Evolutionary conservation across 1,140 invertebrate genomes (phyloP).

Genomic region (Episyrphus balteatus): DNA sequence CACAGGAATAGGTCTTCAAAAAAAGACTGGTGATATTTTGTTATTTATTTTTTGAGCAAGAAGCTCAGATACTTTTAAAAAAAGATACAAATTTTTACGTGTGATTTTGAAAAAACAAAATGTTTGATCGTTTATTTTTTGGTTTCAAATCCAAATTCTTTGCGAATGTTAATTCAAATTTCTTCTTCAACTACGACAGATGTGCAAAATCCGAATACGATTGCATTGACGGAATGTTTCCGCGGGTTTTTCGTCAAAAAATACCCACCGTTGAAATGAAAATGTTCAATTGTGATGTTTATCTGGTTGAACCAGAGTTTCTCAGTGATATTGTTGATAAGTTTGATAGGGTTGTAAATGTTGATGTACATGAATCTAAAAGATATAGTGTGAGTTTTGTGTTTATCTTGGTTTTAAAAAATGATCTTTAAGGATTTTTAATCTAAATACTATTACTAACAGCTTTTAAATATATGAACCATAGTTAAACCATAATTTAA

Average conservation of each 20-base stretch:
- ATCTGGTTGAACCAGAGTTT: constrained; percentile 6
- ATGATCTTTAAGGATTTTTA: neutral
- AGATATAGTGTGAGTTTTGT: constrained; percentile 8
- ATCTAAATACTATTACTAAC: too few relatives aligned
- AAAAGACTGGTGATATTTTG: too few relatives aligned
- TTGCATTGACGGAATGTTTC: constrained; percentile 11
- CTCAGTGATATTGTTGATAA: constrained; percentile 49
- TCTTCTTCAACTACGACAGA: constrained; percentile 3
- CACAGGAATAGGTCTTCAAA: too few relatives aligned
- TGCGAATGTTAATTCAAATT: constrained; percentile 1
- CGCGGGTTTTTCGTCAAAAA: constrained; percentile 9
- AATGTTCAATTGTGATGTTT: neutral
- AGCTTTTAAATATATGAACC: too few relatives aligned
- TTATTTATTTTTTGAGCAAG: too few relatives aligned
- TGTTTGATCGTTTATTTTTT: constrained; percentile 43
- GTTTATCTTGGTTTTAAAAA: constrained; percentile 8
- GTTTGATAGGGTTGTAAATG: constrained; percentile 51
- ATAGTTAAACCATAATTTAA: too few relatives aligned
- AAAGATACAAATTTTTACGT: too few relatives aligned
- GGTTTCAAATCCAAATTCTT: constrained; percentile 15
- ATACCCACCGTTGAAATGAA: constrained; percentile 5
- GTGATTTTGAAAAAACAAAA: too few relatives aligned
- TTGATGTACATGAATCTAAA: constrained; percentile 36
- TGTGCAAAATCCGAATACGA: constrained; percentile 5
- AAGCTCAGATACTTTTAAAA: too few relatives aligned